Evolutionary conservation across 1,140 invertebrate genomes (phyloP).

Genomic region (Pseudomyrmex pallidus): DNA sequence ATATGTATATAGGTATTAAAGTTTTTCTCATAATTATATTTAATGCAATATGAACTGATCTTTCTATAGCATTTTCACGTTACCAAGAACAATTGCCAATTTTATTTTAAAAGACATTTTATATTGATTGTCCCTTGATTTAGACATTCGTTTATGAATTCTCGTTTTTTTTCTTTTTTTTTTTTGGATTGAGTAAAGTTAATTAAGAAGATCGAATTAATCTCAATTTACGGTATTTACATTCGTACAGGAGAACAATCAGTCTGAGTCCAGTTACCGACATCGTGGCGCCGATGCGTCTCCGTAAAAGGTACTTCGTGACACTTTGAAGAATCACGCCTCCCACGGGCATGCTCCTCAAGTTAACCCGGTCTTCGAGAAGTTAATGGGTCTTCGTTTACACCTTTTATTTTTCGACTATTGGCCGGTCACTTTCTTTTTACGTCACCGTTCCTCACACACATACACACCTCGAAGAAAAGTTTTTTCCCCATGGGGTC

Average conservation of each 20-base stretch:
- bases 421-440: slow-evolving; percentile 1
- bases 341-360: slow-evolving; percentile 35
- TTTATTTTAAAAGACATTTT: too few species aligned
- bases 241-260: slow-evolving; percentile 20
- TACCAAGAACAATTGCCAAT: too few species aligned
- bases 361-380: slow-evolving; percentile 38
- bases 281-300: slow-evolving; percentile 44
- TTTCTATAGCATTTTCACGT: too few species aligned
- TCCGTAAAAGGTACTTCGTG: slow-evolving; percentile 41
- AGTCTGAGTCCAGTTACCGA: slow-evolving; percentile 29
- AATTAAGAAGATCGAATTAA: slow-evolving; percentile 32
- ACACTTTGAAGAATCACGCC: slow-evolving; percentile 54
- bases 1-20: too few species aligned
- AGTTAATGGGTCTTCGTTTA: slow-evolving; percentile 49
- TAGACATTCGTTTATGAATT: background rate
- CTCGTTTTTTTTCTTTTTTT: background rate
- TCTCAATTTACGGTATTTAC: slow-evolving; percentile 32
- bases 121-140: too few species aligned
- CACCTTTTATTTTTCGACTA: slow-evolving; percentile 37
- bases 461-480: background rate
- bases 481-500: slow-evolving; percentile 14
- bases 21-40: too few species aligned
- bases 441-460: background rate
- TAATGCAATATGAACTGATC: too few species aligned
- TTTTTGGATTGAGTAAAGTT: background rate